phyloP scores from a whole-genome alignment of 2,797 vertebrate species.

The Sciurus vulgaris region DNA sequence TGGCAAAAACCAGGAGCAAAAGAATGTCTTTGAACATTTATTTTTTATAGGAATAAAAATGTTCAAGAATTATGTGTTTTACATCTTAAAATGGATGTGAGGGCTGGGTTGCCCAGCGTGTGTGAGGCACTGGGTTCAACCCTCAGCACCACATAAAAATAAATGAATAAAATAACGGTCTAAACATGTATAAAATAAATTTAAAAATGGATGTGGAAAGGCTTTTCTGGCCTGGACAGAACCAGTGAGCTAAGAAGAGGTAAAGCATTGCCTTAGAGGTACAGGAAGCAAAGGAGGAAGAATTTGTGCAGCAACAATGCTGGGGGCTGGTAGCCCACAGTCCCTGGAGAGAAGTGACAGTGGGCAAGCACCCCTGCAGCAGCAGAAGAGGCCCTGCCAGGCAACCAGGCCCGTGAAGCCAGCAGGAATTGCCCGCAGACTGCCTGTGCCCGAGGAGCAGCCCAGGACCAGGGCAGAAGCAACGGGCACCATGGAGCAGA shows the following conservation, averaged over 20 bases:
- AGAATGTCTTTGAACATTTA: neutral
- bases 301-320: neutral
- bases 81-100: neutral
- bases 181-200: no score
- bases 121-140: no score
- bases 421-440: neutral
- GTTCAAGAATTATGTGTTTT: neutral
- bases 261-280: no score
- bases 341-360: neutral
- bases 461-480: no score
- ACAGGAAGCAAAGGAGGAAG: neutral
- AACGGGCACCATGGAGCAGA: neutral
- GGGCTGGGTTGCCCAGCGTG: no score
- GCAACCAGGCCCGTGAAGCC: no score
- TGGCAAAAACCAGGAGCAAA: neutral
- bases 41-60: neutral
- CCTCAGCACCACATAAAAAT: no score
- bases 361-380: no score
- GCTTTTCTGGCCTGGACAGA: no score
- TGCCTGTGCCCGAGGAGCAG: neutral
- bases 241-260: no score
- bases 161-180: no score
- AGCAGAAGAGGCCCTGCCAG: neutral
- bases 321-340: no score
- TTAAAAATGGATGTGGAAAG: neutral